phyloP scores from a whole-genome alignment of 2,113 vertebrate genomes.

The Oplegnathus fasciatus region DNA sequence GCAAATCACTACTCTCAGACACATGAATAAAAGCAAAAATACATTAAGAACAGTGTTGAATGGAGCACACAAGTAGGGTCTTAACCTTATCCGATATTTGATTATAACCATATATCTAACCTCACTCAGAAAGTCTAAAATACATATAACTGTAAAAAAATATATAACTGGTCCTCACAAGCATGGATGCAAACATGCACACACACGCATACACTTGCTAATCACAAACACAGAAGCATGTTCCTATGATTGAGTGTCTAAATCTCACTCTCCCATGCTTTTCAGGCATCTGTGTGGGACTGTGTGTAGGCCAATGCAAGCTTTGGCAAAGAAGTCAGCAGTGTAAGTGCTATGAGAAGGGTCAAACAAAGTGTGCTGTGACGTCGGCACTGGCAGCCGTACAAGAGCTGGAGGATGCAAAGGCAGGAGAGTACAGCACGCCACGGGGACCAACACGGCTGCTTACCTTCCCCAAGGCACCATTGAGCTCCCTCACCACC shows the following conservation, averaged over 20 bases:
- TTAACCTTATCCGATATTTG: neutral
- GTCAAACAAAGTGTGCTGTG: constrained; percentile 76
- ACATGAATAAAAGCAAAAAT: neutral
- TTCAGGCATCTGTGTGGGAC: constrained; percentile 16
- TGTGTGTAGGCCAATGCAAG: constrained; percentile 72
- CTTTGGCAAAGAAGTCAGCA: constrained; percentile 71
- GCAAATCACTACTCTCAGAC: neutral
- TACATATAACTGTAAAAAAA: too few species aligned
- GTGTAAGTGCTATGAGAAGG: constrained; percentile 58
- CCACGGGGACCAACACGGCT: neutral
- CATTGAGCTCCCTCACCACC: neutral
- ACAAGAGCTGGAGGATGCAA: constrained; percentile 36
- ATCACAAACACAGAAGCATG: constrained; percentile 24
- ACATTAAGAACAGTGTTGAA: neutral
- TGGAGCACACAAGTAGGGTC: neutral
- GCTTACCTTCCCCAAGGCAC: neutral
- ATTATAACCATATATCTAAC: neutral
- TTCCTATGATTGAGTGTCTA: neutral
- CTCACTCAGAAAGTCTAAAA: neutral
- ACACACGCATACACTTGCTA: constrained; percentile 26
- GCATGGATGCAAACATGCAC: neutral
- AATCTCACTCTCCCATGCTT: constrained; percentile 16
- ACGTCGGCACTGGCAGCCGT: constrained; percentile 61
- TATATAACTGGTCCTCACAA: neutral
- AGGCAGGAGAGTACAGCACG: neutral